phyloP scores from a whole-genome alignment of 2,797 vertebrate species.

The Bovichtus variegatus region DNA sequence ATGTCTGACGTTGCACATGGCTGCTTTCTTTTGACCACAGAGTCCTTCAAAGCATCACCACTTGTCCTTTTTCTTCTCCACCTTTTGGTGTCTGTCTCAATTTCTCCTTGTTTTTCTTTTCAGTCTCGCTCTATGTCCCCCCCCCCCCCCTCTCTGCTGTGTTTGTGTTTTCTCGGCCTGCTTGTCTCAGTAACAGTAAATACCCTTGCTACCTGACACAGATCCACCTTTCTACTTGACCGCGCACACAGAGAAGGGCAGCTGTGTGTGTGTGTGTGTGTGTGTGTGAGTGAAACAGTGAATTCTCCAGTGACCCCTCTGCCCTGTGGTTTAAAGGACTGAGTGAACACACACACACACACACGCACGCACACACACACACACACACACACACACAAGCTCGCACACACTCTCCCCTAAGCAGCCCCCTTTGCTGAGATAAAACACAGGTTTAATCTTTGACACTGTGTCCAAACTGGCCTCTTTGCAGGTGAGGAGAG shows the following conservation, averaged over 20 bases:
- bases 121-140: conserved; percentile 23
- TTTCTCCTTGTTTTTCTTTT: conserved; percentile 27
- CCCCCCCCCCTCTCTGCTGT: conserved; percentile 19
- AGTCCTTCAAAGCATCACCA: conserved; percentile 45
- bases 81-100: conserved; percentile 38
- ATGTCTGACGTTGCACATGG: conserved; percentile 53
- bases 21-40: conserved; percentile 58
- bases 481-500: conserved; percentile 80
- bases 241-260: conserved; percentile 79
- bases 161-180: conserved; percentile 73
- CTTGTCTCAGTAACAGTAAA: conserved; percentile 85
- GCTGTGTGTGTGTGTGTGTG: conserved; percentile 46
- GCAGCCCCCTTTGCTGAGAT: conserved; percentile 71
- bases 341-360: conserved; percentile 60
- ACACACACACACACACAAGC: conserved; percentile 37
- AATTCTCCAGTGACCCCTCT: conserved; percentile 82
- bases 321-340: conserved; percentile 82
- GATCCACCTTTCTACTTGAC: conserved; percentile 87
- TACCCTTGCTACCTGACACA: conserved; percentile 85
- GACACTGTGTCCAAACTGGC: conserved; percentile 82
- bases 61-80: conserved; percentile 39
- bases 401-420: conserved; percentile 47
- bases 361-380: conserved; percentile 45
- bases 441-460: conserved; percentile 85
- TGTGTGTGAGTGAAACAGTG: background rate